A percentile compares a stretch with the other conserved stretches of the same genome.
Conservation (phyloP, 2,797 vertebrate genomes). For the Coracias cyanogaster region DNA sequence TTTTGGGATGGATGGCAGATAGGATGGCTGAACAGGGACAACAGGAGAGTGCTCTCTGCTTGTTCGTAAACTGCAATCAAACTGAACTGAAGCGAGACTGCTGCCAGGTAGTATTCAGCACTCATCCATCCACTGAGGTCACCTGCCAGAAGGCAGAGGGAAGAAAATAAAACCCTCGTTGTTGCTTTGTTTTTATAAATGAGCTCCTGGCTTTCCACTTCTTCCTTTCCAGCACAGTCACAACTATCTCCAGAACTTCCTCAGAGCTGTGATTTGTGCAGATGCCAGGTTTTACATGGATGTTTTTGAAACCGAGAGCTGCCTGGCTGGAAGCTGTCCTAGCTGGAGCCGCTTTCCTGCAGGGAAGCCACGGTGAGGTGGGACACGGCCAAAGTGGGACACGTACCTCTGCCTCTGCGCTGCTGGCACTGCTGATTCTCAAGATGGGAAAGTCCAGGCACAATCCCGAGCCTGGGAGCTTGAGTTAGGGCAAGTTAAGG, state of each 20-base stretch:
- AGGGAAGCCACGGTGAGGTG: background rate
- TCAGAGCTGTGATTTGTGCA: background rate
- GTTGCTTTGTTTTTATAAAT: background rate
- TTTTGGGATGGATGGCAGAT: background rate
- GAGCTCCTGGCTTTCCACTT: background rate
- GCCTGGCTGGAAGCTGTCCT: background rate
- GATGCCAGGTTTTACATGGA: background rate
- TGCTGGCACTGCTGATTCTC: background rate
- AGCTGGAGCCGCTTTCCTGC: background rate
- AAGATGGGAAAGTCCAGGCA: background rate
- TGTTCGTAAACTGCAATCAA: background rate
- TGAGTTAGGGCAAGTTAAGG: background rate
- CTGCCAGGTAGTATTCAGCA: background rate
- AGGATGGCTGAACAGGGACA: background rate
- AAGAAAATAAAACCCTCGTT: background rate
- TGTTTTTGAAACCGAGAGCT: background rate
- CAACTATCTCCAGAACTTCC: constrained; percentile 39
- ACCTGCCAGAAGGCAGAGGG: background rate
- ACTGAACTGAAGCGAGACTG: background rate
- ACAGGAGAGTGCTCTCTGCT: background rate
- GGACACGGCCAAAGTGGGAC: background rate
- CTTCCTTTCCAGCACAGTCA: constrained; percentile 8
- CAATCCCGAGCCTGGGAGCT: background rate
- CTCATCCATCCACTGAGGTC: background rate
- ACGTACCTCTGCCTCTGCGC: accelerated